These are phyloP conservation scores for Phengaris arion DNA, from an alignment of 2,888 invertebrate species.

Conservation along the genomic window DNA sequence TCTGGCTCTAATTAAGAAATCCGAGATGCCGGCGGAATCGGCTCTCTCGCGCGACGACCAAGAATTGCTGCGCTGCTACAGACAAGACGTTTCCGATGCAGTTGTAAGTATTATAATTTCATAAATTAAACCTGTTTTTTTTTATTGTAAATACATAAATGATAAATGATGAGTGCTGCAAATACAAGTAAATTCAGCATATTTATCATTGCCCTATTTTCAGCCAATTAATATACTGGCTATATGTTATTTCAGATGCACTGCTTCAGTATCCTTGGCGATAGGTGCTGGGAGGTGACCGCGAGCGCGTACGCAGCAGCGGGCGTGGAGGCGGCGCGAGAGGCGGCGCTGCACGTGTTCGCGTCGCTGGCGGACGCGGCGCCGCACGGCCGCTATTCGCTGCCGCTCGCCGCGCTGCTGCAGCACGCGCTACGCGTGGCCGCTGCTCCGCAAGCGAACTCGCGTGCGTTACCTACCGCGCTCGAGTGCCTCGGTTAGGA, in stretches of 20 bases:
- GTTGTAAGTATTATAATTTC: conserved; percentile 75
- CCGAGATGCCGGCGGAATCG: conserved; percentile 84
- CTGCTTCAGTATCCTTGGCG: conserved; percentile 89
- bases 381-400: conserved; percentile 62
- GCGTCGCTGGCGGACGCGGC: conserved; percentile 75
- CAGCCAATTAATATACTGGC: no score
- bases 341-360: conserved; percentile 76
- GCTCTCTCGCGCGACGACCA: conserved; percentile 87
- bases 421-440: conserved; percentile 53
- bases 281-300: conserved; percentile 85
- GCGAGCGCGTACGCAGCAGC: conserved; percentile 82
- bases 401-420: conserved; percentile 62
- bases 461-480: conserved; percentile 83
- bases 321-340: conserved; percentile 75
- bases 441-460: conserved; percentile 49
- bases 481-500: conserved; percentile 85
- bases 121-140: no score
- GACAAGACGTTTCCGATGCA: conserved; percentile 92
- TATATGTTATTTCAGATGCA: conserved; percentile 81
- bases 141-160: no score
- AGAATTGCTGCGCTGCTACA: conserved; percentile 91
- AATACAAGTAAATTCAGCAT: no score
- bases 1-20: conserved; percentile 87
- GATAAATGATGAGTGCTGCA: no score
- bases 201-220: no score